Conservation (phyloP, 2,797 vertebrate species). For the Clarias fuscus region DNA sequence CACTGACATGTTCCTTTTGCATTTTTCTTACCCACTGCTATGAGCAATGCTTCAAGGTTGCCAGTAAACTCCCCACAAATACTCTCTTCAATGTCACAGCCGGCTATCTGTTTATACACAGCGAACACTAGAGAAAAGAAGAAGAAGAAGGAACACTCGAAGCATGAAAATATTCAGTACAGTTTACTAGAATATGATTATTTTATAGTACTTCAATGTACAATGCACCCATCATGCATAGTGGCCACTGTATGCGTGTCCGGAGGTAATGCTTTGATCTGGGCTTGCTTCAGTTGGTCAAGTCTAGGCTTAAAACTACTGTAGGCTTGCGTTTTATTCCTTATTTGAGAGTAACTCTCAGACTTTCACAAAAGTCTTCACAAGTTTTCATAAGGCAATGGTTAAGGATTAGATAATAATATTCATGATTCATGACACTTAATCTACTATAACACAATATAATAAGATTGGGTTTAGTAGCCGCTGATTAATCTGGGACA, state of each 20-base stretch:
- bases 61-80: conserved; percentile 89
- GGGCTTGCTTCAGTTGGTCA: too few species aligned
- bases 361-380: not conserved
- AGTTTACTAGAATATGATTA: not conserved
- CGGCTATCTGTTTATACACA: conserved; percentile 88
- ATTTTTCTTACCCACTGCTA: conserved; percentile 84
- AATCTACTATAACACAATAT: not conserved
- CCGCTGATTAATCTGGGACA: not conserved
- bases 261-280: too few species aligned
- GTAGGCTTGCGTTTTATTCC: not conserved
- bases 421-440: not conserved
- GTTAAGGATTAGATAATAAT: not conserved
- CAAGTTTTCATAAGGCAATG: not conserved
- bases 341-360: not conserved
- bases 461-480: not conserved
- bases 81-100: conserved; percentile 90
- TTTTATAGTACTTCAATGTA: not conserved
- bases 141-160: not conserved
- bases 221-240: too few species aligned
- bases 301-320: too few species aligned
- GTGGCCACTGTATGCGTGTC: too few species aligned
- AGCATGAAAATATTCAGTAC: not conserved
- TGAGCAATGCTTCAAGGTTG: conserved; percentile 83
- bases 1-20: not conserved
- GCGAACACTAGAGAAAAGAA: conserved; percentile 80